Evolutionary conservation across 2,797 vertebrate species (phyloP), one percentile per base, ranked within the genome.

Genomic region (Pygocentrus nattereri): DNA sequence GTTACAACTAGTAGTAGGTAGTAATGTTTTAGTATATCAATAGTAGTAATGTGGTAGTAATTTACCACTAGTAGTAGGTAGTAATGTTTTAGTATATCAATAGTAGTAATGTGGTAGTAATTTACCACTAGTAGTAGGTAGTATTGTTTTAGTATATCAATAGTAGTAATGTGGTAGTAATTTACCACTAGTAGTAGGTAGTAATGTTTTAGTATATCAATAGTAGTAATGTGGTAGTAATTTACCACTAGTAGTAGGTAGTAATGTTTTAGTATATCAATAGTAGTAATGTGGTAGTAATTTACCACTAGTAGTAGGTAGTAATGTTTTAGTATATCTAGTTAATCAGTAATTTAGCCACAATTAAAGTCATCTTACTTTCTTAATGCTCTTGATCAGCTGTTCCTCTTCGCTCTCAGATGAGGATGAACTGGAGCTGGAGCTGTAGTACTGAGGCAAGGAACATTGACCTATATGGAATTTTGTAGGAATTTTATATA

Each of bases 371-470:
- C 3, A 4, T 56, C 64, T 5, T 69, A 81, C 80, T 27, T 62
- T 59, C 27, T 68, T 75, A 50, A 58, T 21, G 8, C 41, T 76
- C 38, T 25, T 56, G 6, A 10, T 10, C 4, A 52, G 4, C 70
- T 38, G 27, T 10, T 81, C n/a, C 0, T 41, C 30, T 0, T 81
- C 73, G 3, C 73, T 81, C 16, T 76, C 64, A 13, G 50, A 49
- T 19, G 72, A 68, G 4, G 71, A 74, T 1, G 79, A 74, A 18
- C 47, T 30, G 50, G 59, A 50, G 27, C 52, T 76, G 65, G 80
- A 76, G 73, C 64, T 76, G 6, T 0, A 62, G 12, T 50, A 50
- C 73, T 76, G n/a, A 69, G 73, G 15, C 8, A 31, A 18, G 34
- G 13, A 23, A 2, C 58, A 54, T 27, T 5, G 3, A 13, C 62